Evolutionary conservation across 2,797 vertebrate species (phyloP).

Genomic region (Pseudomugil tenellus): DNA sequence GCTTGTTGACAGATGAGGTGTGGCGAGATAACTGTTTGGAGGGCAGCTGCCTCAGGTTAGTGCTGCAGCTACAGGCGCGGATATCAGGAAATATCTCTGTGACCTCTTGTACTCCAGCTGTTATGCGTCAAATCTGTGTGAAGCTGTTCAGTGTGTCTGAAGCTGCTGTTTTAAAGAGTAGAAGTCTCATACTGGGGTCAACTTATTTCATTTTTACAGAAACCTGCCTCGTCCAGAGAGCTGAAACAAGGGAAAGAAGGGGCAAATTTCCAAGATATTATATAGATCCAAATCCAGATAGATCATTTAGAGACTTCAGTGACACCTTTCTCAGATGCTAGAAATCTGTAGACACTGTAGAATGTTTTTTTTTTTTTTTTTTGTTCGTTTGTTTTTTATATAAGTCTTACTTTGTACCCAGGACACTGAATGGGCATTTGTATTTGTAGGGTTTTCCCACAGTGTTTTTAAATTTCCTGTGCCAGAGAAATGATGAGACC

Average conservation of each 20-base stretch:
- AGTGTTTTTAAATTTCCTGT: conserved; percentile 43
- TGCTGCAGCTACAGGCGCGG: conserved; percentile 33
- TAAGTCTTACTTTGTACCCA: conserved; percentile 53
- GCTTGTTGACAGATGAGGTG: conserved; percentile 73
- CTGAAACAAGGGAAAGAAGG: conserved; percentile 24
- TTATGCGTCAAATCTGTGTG: conserved; percentile 25
- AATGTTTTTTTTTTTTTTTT: conserved; percentile 38
- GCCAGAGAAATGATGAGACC: conserved; percentile 34
- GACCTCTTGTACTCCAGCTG: conserved; percentile 41
- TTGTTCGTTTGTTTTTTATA: conserved; percentile 42
- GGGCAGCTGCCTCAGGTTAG: conserved; percentile 45
- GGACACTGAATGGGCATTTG: conserved; percentile 41
- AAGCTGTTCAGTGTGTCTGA: conserved; percentile 15
- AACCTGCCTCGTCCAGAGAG: conserved; percentile 18
- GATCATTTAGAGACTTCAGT: conserved; percentile 23
- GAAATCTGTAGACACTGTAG: conserved; percentile 24
- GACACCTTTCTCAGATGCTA: conserved; percentile 41
- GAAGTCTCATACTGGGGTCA: conserved; percentile 32
- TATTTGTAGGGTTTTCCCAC: conserved; percentile 59
- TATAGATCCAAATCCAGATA: conserved; percentile 42
- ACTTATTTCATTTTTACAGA: conserved; percentile 25
- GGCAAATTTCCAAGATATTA: conserved; percentile 6
- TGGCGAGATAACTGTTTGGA: conserved; percentile 47
- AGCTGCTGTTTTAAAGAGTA: conserved; percentile 16
- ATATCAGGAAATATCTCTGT: conserved; percentile 32